phyloP scores from a whole-genome alignment of 1,140 invertebrate genomes.

The Heliconius hewitsoni region DNA sequence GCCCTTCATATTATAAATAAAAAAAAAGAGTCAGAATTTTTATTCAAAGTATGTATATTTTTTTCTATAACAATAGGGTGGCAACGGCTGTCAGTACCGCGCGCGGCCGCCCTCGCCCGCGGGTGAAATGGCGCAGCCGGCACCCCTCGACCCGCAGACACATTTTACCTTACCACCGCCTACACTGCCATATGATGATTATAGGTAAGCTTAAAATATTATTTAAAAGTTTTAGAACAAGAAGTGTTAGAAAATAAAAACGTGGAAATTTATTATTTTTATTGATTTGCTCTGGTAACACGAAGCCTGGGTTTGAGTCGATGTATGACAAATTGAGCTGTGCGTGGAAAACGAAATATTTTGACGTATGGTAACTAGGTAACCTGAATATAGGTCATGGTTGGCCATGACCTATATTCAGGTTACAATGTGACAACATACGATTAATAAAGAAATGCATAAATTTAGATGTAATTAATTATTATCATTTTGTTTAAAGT shows the following conservation, averaged over 20 bases:
- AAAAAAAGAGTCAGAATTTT: background rate
- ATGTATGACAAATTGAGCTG: too few species aligned
- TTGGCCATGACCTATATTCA: too few species aligned
- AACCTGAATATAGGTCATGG: too few species aligned
- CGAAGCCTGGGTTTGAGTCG: too few species aligned
- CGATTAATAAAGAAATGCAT: too few species aligned
- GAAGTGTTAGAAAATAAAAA: background rate
- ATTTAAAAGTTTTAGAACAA: background rate
- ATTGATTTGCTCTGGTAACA: too few species aligned
- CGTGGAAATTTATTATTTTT: too few species aligned
- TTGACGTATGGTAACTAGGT: background rate
- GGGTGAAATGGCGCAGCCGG: conserved; percentile 32
- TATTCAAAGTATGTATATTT: background rate
- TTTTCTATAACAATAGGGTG: conserved; percentile 23
- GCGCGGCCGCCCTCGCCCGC: conserved; percentile 50
- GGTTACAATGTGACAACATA: too few species aligned
- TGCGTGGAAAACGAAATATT: background rate
- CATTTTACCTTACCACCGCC: conserved; percentile 64
- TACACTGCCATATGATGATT: conserved; percentile 55
- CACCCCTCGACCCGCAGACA: conserved; percentile 49
- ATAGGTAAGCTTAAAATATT: conserved; percentile 42
- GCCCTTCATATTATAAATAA: background rate
- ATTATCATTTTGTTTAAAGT: too few species aligned
- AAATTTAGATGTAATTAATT: too few species aligned
- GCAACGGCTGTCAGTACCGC: conserved; percentile 51